A percentile compares a stretch with the other conserved stretches of the same genome.
Conservation (phyloP, 2,113 vertebrate genomes). For the Dromiciops gliroides region DNA sequence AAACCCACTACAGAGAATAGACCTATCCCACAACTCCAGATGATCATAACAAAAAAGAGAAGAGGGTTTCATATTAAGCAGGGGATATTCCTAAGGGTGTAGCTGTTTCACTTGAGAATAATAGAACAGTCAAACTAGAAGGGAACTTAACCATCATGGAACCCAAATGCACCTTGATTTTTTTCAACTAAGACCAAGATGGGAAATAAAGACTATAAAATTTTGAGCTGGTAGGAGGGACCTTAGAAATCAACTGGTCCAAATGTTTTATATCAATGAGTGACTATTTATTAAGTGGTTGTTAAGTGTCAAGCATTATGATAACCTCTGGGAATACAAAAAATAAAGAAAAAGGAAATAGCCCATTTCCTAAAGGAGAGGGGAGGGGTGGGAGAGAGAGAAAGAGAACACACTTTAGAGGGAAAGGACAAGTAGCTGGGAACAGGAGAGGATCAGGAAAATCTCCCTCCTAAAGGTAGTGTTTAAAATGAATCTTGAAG, state of each 20-base stretch:
- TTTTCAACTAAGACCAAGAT: background rate
- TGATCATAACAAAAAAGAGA: background rate
- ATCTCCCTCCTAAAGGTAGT: background rate
- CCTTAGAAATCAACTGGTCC: background rate
- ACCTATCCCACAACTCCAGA: background rate
- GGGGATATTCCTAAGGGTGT: background rate
- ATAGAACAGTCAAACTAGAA: background rate
- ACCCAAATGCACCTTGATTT: background rate
- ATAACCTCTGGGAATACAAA: background rate
- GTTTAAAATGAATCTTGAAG: background rate
- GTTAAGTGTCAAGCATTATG: background rate
- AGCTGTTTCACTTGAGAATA: background rate
- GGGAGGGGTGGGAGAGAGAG: no score
- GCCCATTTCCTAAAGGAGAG: background rate
- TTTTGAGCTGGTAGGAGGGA: background rate
- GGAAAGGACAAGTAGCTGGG: background rate
- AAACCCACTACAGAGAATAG: background rate
- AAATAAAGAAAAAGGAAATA: background rate
- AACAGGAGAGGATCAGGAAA: background rate
- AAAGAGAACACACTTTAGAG: background rate
- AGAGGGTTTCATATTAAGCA: background rate
- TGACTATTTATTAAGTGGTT: background rate
- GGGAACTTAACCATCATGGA: background rate
- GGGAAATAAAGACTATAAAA: background rate
- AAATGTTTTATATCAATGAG: background rate